phyloP scores from a whole-genome alignment of 1,140 invertebrate species.

The Helicoverpa armigera region DNA sequence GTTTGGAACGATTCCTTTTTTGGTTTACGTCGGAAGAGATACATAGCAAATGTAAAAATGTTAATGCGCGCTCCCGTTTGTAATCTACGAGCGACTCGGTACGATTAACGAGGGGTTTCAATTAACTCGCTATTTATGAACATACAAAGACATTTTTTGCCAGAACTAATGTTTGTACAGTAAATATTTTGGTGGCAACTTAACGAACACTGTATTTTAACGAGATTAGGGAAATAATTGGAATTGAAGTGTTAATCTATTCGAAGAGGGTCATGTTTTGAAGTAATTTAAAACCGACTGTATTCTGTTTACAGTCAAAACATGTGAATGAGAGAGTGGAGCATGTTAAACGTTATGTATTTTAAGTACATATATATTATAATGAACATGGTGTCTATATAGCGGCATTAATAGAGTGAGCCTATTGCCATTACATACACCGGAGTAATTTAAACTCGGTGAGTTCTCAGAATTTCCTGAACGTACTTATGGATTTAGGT shows the following conservation, averaged over 20 bases:
- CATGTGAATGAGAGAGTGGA: neutral
- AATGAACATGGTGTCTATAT: neutral
- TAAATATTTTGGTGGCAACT: slow-evolving; percentile 21
- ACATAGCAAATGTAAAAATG: slow-evolving; percentile 42
- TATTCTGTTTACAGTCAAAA: slow-evolving; percentile 21
- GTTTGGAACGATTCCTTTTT: slow-evolving; percentile 26
- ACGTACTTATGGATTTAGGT: too few species aligned
- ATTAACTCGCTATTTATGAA: slow-evolving; percentile 36
- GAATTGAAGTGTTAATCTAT: slow-evolving; percentile 20
- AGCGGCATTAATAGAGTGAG: too few species aligned
- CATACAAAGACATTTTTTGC: slow-evolving; percentile 25
- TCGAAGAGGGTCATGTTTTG: slow-evolving; percentile 28
- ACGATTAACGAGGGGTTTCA: slow-evolving; percentile 30
- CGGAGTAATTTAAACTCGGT: too few species aligned
- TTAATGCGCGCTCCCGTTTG: slow-evolving; percentile 8
- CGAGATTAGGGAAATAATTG: slow-evolving; percentile 3
- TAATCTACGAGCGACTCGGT: slow-evolving; percentile 30
- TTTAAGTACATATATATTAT: neutral
- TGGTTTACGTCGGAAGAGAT: slow-evolving; percentile 32
- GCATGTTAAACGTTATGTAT: neutral
- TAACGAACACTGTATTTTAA: slow-evolving; percentile 10
- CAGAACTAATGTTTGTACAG: slow-evolving; percentile 13
- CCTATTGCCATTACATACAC: too few species aligned
- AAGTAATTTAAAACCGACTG: slow-evolving; percentile 26
- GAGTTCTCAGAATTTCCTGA: too few species aligned